These are phyloP conservation scores for Corythaixoides concolor DNA, from an alignment of 2,113 vertebrate genomes.

Conservation along the genomic window DNA sequence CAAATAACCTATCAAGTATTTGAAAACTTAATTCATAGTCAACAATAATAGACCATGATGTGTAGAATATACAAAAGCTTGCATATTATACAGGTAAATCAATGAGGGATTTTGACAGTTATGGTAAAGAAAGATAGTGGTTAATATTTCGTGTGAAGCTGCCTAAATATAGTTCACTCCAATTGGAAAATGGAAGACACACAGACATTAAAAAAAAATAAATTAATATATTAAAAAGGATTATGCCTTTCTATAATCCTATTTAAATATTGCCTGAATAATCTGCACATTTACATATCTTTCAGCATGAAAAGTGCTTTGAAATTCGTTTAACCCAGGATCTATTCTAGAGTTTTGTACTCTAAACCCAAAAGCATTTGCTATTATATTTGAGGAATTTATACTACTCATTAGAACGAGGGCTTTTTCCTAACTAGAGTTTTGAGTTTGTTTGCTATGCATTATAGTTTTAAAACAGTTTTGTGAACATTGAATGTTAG, in stretches of 20 bases:
- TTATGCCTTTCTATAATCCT: constrained; percentile 9
- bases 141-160: neutral
- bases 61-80: neutral
- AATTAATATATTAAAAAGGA: neutral
- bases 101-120: neutral
- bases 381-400: neutral
- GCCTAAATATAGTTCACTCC: neutral
- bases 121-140: neutral
- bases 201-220: neutral
- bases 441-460: neutral
- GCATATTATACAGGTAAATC: neutral
- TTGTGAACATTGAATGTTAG: neutral
- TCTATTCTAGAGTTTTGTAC: neutral
- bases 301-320: neutral
- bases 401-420: neutral
- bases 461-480: neutral
- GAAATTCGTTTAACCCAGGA: neutral
- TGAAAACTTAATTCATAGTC: constrained; percentile 12
- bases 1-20: neutral
- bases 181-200: neutral
- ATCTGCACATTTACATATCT: neutral
- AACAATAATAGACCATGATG: neutral
- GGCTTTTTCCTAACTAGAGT: neutral
- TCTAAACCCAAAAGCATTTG: neutral
- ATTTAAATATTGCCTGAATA: constrained; percentile 14